Conservation (phyloP, 2,113 vertebrate species). For the Mastomys natalensis region DNA sequence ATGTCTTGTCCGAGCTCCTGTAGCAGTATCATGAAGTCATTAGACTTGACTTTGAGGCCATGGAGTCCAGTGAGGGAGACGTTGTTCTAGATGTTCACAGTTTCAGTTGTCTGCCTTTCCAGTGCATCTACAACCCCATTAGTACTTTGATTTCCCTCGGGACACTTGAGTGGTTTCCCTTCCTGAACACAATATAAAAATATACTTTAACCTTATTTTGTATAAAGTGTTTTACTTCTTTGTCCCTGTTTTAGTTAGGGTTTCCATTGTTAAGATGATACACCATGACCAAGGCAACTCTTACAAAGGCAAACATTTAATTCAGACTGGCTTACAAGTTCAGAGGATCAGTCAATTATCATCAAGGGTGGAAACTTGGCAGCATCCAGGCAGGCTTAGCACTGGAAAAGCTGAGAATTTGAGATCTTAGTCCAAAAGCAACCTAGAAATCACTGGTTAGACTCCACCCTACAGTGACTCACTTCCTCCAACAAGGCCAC, state of each 20-base stretch:
- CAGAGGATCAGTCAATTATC: too few relatives aligned
- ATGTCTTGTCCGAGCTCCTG: not conserved
- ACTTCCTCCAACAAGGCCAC: too few relatives aligned
- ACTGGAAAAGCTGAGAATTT: too few relatives aligned
- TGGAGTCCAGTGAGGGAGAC: not conserved
- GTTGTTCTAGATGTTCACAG: not conserved
- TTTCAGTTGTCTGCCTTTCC: not conserved
- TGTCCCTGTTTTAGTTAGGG: not conserved
- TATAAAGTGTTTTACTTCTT: not conserved
- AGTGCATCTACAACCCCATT: not conserved
- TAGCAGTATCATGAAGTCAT: not conserved
- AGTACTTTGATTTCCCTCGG: not conserved
- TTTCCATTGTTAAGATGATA: too few relatives aligned
- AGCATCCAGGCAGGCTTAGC: too few relatives aligned
- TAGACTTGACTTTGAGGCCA: accelerated
- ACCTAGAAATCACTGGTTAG: too few relatives aligned
- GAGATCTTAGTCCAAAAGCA: too few relatives aligned
- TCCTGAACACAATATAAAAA: constrained; percentile 11
- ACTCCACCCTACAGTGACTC: too few relatives aligned
- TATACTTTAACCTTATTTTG: not conserved
- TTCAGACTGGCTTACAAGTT: too few relatives aligned
- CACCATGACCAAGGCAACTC: too few relatives aligned
- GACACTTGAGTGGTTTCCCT: not conserved
- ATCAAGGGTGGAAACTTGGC: too few relatives aligned
- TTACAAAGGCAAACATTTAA: too few relatives aligned